Conservation (phyloP, 2,888 invertebrate species). For the Idaea straminata region DNA sequence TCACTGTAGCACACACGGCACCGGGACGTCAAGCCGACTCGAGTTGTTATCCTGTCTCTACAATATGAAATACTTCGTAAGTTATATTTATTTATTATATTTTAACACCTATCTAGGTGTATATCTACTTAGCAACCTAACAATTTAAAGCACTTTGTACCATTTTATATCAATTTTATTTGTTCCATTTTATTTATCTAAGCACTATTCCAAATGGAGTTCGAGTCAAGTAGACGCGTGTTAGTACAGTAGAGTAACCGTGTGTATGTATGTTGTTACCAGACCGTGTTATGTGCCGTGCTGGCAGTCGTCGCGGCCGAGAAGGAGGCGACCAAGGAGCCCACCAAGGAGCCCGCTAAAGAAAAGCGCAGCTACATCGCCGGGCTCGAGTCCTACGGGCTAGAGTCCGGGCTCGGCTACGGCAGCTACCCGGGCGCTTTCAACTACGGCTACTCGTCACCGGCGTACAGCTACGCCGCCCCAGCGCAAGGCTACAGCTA, state of each 20-base stretch:
- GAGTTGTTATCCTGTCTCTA: not conserved
- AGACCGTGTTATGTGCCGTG: constrained; percentile 36
- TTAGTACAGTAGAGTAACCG: not conserved
- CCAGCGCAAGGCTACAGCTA: constrained; percentile 15
- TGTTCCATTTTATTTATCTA: not conserved
- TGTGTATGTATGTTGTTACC: constrained; percentile 16
- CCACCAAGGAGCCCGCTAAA: constrained; percentile 21
- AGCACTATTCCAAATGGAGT: too few relatives aligned
- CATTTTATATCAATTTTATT: not conserved
- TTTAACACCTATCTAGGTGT: not conserved
- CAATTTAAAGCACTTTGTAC: not conserved
- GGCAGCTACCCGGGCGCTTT: constrained; percentile 3
- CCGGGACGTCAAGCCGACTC: not conserved
- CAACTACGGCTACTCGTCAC: constrained; percentile 10
- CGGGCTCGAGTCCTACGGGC: constrained; percentile 22
- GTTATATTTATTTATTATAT: constrained; percentile 22
- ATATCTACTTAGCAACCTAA: not conserved
- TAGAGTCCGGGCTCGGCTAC: constrained; percentile 17
- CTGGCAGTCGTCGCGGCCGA: constrained; percentile 31
- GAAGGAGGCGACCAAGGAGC: constrained; percentile 25
- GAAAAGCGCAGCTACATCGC: constrained; percentile 43
- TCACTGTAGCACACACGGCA: not conserved
- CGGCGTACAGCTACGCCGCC: constrained; percentile 7
- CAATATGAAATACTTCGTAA: constrained; percentile 50
- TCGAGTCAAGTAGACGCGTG: too few relatives aligned